Base-by-base conservation (phyloP, 2,113 vertebrate genomes). In the Zeus faber region DNA sequence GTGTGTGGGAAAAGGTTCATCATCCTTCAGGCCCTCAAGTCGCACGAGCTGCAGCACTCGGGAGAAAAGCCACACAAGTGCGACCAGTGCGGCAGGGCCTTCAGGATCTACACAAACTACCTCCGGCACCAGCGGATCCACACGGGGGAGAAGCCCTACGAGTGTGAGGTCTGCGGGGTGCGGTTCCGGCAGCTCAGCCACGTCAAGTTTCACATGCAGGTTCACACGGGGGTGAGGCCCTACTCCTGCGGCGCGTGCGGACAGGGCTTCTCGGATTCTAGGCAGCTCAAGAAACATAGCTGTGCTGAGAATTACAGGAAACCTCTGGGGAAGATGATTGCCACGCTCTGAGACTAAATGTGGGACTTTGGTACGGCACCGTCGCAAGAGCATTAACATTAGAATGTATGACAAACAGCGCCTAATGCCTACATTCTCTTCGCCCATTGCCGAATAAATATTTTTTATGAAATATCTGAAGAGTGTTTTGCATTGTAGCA, bases 1-100 rank as follows among this genome's bases (percentile, higher is more conserved):
- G 56, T 87, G 54, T 93, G 92, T 48, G 77, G 86, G 25, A 92
- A 89, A 33, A 77, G 74, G 4, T 88, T 88, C 61, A 20, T 82
- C 40, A 35, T 45, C 3, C 77, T 77, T 1, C 84, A 86, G 75
- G 31, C 6, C 5, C 79, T 88, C 25, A 80, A 72, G 47, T 79
- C 80, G 44, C 86, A 88, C 18, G 59, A 80, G 65, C 70, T 82
- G 2, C 73, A 85, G 39, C 86, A 88, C 77, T 76, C 79, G 0
- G 84, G 84, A 0, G 50, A n/a, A n/a, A n/a, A 79, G 35, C 86
- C 84, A 0, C 70, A 84, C 54, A 53, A 39, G 14, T 86, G 84
- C 2, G 21, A 70, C 0, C 58, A 78, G 14, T 86, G 84, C 1
- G 70, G 72, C 1, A 81, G 77, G 14, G 72, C 72, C 47, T 86